phyloP scores from a whole-genome alignment of 2,113 vertebrate species.

The Notothenia coriiceps region DNA sequence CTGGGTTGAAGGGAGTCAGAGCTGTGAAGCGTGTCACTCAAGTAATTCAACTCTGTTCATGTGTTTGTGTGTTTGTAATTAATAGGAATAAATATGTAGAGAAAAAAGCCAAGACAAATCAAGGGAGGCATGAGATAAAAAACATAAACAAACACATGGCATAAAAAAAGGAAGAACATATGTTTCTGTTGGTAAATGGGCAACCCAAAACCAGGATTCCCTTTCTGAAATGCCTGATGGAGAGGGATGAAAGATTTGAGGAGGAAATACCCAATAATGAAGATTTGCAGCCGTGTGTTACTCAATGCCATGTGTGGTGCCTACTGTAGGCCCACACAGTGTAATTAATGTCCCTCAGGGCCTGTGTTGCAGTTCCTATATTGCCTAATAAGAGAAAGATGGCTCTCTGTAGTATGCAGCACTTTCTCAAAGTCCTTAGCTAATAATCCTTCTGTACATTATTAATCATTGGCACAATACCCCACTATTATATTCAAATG shows the following conservation, averaged over 20 bases:
- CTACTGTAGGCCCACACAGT: slow-evolving; percentile 54
- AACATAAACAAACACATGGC: slow-evolving; percentile 2
- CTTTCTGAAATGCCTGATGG: slow-evolving; percentile 41
- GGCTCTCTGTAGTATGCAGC: slow-evolving; percentile 36
- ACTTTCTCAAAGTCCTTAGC: slow-evolving; percentile 35
- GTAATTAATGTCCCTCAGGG: slow-evolving; percentile 62
- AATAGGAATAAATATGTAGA: slow-evolving; percentile 29
- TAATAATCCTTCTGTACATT: slow-evolving; percentile 60
- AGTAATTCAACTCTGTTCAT: not conserved
- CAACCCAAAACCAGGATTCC: slow-evolving; percentile 50
- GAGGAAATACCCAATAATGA: slow-evolving; percentile 65
- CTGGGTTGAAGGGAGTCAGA: slow-evolving; percentile 51
- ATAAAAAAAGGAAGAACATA: slow-evolving; percentile 7
- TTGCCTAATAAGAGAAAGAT: slow-evolving; percentile 79
- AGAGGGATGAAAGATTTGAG: slow-evolving; percentile 64
- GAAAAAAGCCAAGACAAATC: slow-evolving; percentile 17
- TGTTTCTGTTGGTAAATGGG: slow-evolving; percentile 35
- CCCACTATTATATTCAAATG: slow-evolving; percentile 77
- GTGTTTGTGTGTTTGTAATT: not conserved
- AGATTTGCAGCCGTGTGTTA: slow-evolving; percentile 51
- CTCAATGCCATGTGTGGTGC: slow-evolving; percentile 65
- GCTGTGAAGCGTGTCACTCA: slow-evolving; percentile 66
- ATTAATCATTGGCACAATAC: slow-evolving; percentile 67
- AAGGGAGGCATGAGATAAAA: not conserved
- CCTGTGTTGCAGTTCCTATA: slow-evolving; percentile 44